Evolutionary conservation across 2,113 vertebrate species (phyloP), one percentile per base, ranked within the genome.

Genomic region (Gadus chalcogrammus): DNA sequence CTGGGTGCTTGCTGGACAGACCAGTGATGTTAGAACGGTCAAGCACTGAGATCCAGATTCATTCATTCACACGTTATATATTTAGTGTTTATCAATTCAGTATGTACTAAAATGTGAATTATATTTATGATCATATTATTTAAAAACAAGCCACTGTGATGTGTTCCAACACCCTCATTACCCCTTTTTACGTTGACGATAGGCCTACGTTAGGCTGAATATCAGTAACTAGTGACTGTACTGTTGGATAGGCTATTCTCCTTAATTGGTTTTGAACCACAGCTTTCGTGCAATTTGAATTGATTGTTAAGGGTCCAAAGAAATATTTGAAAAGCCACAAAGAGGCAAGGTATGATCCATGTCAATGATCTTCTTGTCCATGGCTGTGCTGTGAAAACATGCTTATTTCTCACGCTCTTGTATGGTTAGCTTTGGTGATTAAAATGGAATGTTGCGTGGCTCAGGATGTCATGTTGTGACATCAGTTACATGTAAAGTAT

Each of bases 341-440:
- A 1, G 8, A 71, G 70, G 31, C 48, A 67, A 61, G 8, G 38
- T 4, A 9, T 17, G 66, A 75, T 65, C 68, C 17, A n/a, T 56
- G 52, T 73, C 62, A 67, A 61, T 1, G 2, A 65, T 78, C 70
- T 75, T 78, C 12, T 70, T 75, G 61, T 65, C 64, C 11, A 11
- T 42, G 38, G 38, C 38, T 11, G 38, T 42, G 38, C 38, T 42
- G 38, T 42, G 38, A 42, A 42, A 42, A 6, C 5, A 42, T 8
- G 6, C 38, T 24, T 2, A 42, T 42, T 6, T 42, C 38, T 42
- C 38, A 42, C 11, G 38, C 38, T 42, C 38, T 42, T 42, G 38
- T 42, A 11, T 42, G 5, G 38, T 42, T 11, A 11, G 38, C 38
- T 42, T 24, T 24, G 24, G 38, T 42, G 38, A 42, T 42, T 42